These are phyloP conservation scores for Lottia scabra DNA, from an alignment of 2,888 invertebrate species.

Conservation along the genomic window DNA sequence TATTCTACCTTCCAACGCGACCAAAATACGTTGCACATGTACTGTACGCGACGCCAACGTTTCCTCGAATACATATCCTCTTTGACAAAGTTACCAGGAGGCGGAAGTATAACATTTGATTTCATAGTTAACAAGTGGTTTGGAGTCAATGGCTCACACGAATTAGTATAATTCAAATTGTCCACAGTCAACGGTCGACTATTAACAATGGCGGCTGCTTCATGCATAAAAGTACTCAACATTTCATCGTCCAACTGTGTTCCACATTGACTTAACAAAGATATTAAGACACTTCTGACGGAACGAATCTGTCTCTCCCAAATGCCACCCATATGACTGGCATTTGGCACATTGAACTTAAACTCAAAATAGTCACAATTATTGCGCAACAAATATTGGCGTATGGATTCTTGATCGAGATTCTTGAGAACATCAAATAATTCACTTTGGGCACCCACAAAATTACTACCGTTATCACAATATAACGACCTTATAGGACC, in stretches of 20 bases:
- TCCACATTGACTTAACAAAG: conserved; percentile 18
- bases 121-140: conserved; percentile 26
- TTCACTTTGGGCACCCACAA: conserved; percentile 28
- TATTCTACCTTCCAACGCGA: conserved; percentile 36
- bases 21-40: conserved; percentile 40
- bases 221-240: conserved; percentile 28
- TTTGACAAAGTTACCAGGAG: conserved; percentile 27
- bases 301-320: conserved; percentile 48
- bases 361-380: conserved; percentile 27
- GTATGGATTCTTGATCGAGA: conserved; percentile 19
- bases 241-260: conserved; percentile 23
- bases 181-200: conserved; percentile 30
- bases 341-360: conserved; percentile 38
- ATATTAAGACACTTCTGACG: conserved; percentile 31
- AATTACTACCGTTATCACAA: conserved; percentile 37
- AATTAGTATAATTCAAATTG: background rate
- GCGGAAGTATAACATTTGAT: conserved; percentile 9
- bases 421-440: background rate
- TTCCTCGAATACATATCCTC: conserved; percentile 31
- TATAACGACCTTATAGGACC: conserved; percentile 31
- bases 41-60: conserved; percentile 36
- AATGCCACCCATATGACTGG: conserved; percentile 45
- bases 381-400: conserved; percentile 16
- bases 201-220: conserved; percentile 30
- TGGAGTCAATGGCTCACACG: conserved; percentile 23